Evolutionary conservation across 2,797 vertebrate species (phyloP).

Genomic region (Peromyscus nudipes): DNA sequence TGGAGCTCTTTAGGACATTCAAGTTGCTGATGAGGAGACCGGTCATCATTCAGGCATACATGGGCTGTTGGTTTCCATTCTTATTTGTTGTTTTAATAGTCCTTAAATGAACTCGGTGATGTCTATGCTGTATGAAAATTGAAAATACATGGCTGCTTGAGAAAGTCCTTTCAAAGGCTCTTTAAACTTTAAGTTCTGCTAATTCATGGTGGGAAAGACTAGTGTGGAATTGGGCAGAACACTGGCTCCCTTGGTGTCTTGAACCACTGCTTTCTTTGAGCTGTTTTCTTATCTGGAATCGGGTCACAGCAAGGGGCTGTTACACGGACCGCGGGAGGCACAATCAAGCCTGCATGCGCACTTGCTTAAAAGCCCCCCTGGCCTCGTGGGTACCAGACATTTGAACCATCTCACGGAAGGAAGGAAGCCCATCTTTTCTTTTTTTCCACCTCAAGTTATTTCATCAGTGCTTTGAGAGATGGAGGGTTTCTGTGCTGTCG

Average conservation of each 20-base stretch:
- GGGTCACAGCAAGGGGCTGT: neutral
- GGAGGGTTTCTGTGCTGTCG: neutral
- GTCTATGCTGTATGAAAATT: neutral
- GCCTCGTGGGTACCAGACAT: neutral
- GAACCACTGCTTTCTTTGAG: neutral
- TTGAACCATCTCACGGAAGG: neutral
- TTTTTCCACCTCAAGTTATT: neutral
- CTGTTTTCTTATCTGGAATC: neutral
- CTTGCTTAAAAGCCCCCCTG: neutral
- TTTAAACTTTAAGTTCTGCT: neutral
- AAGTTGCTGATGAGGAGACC: neutral
- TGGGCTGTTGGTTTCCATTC: neutral
- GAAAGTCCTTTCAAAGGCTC: neutral
- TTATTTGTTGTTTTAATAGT: conserved; percentile 36
- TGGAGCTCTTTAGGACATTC: neutral
- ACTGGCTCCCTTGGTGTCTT: neutral
- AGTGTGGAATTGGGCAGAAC: neutral
- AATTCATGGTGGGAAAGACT: neutral
- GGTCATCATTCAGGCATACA: neutral
- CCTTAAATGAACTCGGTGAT: neutral
- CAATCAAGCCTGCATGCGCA: neutral
- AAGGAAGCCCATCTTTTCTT: neutral
- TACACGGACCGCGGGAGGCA: neutral
- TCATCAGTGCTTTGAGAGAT: neutral
- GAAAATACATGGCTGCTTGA: neutral